Conservation (phyloP, 1,140 invertebrate species). For the Solenopsis invicta region DNA sequence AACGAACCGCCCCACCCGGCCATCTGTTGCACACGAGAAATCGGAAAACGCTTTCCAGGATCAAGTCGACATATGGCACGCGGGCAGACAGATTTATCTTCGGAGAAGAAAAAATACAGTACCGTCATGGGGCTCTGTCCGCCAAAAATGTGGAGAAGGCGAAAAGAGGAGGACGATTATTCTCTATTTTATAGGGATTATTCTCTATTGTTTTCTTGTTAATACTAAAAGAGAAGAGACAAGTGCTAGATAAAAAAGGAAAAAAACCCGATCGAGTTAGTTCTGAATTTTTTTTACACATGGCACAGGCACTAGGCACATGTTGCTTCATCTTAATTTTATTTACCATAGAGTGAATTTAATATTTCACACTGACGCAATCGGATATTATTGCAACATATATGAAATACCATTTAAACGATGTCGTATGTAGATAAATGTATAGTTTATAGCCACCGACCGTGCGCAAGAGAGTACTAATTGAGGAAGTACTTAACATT, state of each 20-base stretch:
- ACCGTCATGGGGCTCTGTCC: neutral
- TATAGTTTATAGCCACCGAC: neutral
- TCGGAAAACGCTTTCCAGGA: constrained; percentile 75
- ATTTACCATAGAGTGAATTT: neutral
- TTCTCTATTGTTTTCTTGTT: neutral
- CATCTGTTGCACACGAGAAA: constrained; percentile 72
- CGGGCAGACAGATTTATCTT: constrained; percentile 77
- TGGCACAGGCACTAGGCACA: neutral
- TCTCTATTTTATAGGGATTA: neutral
- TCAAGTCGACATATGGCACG: constrained; percentile 81
- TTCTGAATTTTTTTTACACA: neutral
- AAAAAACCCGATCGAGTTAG: neutral
- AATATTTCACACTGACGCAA: neutral
- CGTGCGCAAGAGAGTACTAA: neutral
- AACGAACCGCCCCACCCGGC: constrained; percentile 45
- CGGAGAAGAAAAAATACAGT: constrained; percentile 47
- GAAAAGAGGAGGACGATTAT: constrained; percentile 3
- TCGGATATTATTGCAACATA: neutral
- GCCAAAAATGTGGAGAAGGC: constrained; percentile 46
- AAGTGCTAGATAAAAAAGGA: neutral
- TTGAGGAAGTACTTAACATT: constrained; percentile 7
- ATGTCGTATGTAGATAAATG: constrained; percentile 1
- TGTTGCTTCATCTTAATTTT: neutral
- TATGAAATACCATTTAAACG: neutral
- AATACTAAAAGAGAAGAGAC: neutral